Conservation (phyloP, 2,113 vertebrate species). For the Nothocercus julius region DNA sequence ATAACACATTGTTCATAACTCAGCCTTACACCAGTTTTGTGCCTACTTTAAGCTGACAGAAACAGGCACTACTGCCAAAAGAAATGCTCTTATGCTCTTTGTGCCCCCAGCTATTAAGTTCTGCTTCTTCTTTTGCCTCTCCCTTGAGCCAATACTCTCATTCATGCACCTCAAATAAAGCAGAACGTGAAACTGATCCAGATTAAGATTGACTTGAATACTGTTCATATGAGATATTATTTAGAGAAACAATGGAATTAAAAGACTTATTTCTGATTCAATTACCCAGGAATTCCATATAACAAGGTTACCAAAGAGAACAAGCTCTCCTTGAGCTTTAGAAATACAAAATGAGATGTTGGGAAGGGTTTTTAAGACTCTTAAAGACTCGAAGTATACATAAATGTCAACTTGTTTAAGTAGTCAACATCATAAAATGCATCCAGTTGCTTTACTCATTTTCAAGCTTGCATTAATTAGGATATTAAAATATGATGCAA, state of each 20-base stretch:
- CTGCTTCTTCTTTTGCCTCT: background rate
- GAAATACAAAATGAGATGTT: background rate
- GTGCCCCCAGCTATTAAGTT: background rate
- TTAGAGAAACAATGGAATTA: background rate
- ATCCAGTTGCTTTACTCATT: background rate
- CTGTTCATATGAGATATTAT: background rate
- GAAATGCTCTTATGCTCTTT: background rate
- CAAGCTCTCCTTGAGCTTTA: background rate
- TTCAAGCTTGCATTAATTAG: background rate
- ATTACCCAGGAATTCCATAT: background rate
- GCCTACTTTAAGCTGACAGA: background rate
- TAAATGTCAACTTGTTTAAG: background rate
- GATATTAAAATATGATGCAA: background rate
- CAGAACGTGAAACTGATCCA: background rate
- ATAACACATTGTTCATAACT: background rate
- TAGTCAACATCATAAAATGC: background rate
- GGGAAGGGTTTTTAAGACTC: background rate
- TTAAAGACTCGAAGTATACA: background rate
- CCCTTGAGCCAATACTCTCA: background rate
- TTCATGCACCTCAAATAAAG: background rate
- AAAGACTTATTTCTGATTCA: background rate
- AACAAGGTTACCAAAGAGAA: background rate
- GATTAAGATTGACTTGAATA: background rate
- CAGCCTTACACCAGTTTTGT: background rate
- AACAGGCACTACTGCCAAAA: background rate